phyloP scores from a whole-genome alignment of 2,113 vertebrate species.

The Motacilla alba region DNA sequence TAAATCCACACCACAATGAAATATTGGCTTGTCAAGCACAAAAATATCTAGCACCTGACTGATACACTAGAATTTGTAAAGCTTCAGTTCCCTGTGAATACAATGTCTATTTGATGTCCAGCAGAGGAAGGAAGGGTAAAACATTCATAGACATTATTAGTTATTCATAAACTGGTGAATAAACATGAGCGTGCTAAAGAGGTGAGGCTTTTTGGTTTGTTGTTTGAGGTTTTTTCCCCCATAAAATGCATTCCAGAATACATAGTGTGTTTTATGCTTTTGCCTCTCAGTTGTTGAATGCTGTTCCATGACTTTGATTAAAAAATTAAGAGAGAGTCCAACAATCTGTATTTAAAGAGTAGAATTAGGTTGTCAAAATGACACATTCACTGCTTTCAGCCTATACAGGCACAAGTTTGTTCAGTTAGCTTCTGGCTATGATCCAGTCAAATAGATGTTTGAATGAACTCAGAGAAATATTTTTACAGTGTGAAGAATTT shows the following conservation, averaged over 20 bases:
- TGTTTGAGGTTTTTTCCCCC: accelerated
- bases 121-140: neutral
- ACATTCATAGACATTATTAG: neutral
- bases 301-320: neutral
- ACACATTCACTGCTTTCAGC: neutral
- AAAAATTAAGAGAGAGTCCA: neutral
- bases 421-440: constrained; percentile 6
- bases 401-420: neutral
- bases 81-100: neutral
- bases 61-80: neutral
- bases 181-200: neutral
- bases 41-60: neutral
- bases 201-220: neutral
- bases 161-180: neutral
- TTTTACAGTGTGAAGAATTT: constrained; percentile 18
- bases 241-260: neutral
- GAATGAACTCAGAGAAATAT: constrained; percentile 18
- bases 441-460: constrained; percentile 30
- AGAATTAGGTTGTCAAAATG: neutral
- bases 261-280: neutral
- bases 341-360: neutral
- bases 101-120: neutral
- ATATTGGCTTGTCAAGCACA: neutral
- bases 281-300: neutral
- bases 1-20: neutral